Evolutionary conservation across 2,113 vertebrate genomes (phyloP).

Genomic region (Lamprotornis superbus): DNA sequence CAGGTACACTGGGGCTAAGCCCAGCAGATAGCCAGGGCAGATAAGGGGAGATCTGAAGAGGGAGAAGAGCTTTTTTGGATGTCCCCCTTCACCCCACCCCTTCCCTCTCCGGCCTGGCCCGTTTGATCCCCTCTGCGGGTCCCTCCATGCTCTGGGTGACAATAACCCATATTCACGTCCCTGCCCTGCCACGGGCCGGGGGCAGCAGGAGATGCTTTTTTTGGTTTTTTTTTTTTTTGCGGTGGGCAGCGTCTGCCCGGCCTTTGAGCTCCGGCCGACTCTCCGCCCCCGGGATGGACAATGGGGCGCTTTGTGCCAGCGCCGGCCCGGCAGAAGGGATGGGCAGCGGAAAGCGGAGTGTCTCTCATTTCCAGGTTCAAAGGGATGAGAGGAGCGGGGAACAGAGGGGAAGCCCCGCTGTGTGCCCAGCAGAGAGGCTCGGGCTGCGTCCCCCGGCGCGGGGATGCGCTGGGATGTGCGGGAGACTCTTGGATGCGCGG

Average conservation of each 20-base stretch:
- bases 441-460: accelerated
- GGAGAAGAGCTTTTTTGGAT: slow-evolving; percentile 74
- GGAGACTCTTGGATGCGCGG: no score
- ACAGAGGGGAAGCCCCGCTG: not conserved
- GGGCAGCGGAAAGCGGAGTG: not conserved
- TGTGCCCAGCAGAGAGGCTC: accelerated
- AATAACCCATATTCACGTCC: slow-evolving; percentile 76
- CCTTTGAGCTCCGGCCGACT: slow-evolving; percentile 1
- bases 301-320: slow-evolving; percentile 70
- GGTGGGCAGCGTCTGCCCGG: slow-evolving; percentile 10
- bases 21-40: slow-evolving; percentile 76
- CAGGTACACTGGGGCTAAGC: slow-evolving; percentile 73
- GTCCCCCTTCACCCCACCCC: slow-evolving; percentile 34
- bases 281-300: slow-evolving; percentile 56
- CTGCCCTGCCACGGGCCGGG: not conserved
- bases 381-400: not conserved
- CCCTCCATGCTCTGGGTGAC: slow-evolving; percentile 65
- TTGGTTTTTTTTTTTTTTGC: not conserved
- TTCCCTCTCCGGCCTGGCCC: slow-evolving; percentile 3
- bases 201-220: slow-evolving; percentile 44
- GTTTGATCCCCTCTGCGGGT: slow-evolving; percentile 77
- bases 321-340: slow-evolving; percentile 35
- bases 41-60: slow-evolving; percentile 78
- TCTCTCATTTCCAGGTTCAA: slow-evolving; percentile 26
- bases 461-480: no score